Percentiles rank a stretch among this genome's conserved stretches.
Evolutionary conservation across 2,888 invertebrate species (phyloP).

Genomic region (Nymphalis c-album): DNA sequence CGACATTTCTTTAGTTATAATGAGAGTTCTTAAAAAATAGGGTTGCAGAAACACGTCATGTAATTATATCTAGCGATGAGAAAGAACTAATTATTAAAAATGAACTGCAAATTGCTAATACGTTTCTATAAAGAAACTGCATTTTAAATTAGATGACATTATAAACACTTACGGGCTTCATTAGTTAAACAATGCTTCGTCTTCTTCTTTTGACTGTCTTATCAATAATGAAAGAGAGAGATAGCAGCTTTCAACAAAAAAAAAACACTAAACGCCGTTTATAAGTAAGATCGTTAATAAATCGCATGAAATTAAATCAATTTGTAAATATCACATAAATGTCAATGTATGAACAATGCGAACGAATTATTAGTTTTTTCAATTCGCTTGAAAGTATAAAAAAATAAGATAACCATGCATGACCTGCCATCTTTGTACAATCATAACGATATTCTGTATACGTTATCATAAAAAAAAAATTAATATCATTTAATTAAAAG

Average conservation of each 20-base stretch:
- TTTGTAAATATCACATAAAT: neutral
- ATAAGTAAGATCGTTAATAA: too few relatives aligned
- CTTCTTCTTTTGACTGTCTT: too few relatives aligned
- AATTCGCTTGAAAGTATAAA: neutral
- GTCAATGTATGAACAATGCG: slow-evolving; percentile 3
- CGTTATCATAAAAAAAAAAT: slow-evolving; percentile 1
- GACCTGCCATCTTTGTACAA: neutral
- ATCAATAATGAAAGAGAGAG: too few relatives aligned
- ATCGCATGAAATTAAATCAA: too few relatives aligned
- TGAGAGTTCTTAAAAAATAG: too few relatives aligned
- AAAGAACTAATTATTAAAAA: neutral
- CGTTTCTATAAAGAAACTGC: neutral
- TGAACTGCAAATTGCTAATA: neutral
- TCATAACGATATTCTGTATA: neutral
- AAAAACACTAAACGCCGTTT: too few relatives aligned
- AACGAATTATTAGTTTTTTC: neutral
- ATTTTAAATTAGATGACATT: slow-evolving; percentile 2
- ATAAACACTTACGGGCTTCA: neutral
- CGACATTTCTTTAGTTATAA: too few relatives aligned
- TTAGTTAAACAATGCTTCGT: too few relatives aligned
- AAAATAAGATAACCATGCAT: neutral
- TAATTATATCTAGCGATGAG: too few relatives aligned
- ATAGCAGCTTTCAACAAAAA: too few relatives aligned
- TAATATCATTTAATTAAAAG: slow-evolving; percentile 10
- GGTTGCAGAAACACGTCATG: too few relatives aligned